Conservation (phyloP, 2,113 vertebrate genomes). For the Periophthalmodon schlosseri region DNA sequence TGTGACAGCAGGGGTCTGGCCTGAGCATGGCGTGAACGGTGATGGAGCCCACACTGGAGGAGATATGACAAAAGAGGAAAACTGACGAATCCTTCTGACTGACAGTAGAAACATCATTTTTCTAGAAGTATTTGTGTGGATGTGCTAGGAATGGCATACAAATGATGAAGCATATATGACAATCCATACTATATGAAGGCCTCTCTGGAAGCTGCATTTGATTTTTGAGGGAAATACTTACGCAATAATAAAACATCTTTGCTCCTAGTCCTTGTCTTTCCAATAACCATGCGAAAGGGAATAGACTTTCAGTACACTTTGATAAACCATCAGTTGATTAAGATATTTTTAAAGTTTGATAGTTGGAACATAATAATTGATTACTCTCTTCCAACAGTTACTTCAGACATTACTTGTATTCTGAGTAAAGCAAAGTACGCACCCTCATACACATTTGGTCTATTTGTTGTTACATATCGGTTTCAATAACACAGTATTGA, state of each 20-base stretch:
- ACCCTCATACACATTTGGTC: background rate
- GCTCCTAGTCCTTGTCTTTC: no score
- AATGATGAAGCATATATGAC: no score
- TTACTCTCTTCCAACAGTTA: background rate
- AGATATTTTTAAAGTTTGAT: background rate
- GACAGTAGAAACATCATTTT: background rate
- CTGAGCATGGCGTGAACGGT: conserved; percentile 32
- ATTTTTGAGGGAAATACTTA: no score
- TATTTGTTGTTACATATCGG: background rate
- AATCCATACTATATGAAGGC: no score
- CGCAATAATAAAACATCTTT: no score
- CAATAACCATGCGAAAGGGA: no score
- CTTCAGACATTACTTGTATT: background rate
- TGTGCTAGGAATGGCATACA: no score
- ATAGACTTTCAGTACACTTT: no score
- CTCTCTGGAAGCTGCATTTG: no score
- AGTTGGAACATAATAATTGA: background rate
- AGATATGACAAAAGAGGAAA: conserved; percentile 19
- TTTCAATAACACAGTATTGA: background rate
- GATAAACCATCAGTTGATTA: background rate
- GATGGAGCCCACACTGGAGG: conserved; percentile 15
- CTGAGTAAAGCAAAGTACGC: background rate
- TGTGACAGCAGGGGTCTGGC: conserved; percentile 41
- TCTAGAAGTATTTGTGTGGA: no score
- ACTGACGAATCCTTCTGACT: background rate